These are phyloP conservation scores for Pempheris klunzingeri DNA, from an alignment of 2,797 vertebrate species.

Conservation along the genomic window DNA sequence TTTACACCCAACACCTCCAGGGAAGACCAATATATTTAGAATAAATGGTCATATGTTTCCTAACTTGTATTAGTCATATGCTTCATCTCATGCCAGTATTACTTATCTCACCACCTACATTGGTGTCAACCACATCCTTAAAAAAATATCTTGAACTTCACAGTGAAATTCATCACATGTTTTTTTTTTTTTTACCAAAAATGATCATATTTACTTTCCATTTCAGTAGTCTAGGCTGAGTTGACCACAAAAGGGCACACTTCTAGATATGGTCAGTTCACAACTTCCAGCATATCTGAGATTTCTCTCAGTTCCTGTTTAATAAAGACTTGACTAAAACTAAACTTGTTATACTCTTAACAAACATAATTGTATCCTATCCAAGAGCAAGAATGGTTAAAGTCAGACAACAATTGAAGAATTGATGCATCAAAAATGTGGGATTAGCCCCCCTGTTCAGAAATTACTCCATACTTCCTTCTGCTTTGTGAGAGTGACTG, in stretches of 20 bases:
- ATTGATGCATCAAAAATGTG: background rate
- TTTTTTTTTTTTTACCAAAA: background rate
- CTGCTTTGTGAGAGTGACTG: background rate
- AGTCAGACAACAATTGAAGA: background rate
- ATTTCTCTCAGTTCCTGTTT: constrained; percentile 2
- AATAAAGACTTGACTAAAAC: background rate
- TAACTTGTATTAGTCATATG: constrained; percentile 19
- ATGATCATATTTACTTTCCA: background rate
- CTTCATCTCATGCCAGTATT: background rate
- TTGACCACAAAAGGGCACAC: background rate
- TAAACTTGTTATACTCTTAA: background rate
- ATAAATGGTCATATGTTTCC: constrained; percentile 7
- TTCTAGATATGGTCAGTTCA: background rate
- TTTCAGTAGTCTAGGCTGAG: background rate
- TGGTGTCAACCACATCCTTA: background rate
- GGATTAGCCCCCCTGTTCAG: background rate
- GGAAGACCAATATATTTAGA: too few relatives aligned
- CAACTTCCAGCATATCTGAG: background rate
- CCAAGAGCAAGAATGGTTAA: background rate
- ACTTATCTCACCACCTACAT: background rate
- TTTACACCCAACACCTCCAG: too few relatives aligned
- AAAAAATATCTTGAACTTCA: constrained; percentile 16
- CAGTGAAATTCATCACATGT: constrained; percentile 7
- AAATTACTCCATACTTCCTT: constrained; percentile 44
- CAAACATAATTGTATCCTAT: background rate